These are phyloP conservation scores for Drosophila lini DNA, from an alignment of 1,140 invertebrate species.

Conservation along the genomic window DNA sequence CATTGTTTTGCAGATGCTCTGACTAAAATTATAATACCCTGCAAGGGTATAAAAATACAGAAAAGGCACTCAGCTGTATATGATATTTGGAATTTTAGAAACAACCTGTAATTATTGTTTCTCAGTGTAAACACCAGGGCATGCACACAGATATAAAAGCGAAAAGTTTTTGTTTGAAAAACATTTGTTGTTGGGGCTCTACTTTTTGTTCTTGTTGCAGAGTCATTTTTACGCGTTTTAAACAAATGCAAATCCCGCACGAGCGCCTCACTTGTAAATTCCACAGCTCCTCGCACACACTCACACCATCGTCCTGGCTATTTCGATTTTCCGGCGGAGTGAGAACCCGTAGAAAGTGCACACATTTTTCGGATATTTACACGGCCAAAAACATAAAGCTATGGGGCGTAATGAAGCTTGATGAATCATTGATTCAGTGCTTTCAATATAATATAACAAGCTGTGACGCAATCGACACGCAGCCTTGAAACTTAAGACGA, in stretches of 20 bases:
- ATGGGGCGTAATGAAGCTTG: constrained; percentile 2
- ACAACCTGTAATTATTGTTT: not conserved
- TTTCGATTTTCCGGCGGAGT: constrained; percentile 26
- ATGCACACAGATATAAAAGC: not conserved
- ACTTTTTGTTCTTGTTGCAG: constrained; percentile 32
- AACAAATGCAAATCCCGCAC: constrained; percentile 58
- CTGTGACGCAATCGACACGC: constrained; percentile 5
- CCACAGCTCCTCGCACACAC: not conserved
- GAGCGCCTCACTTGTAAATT: constrained; percentile 14
- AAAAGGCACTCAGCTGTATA: not conserved
- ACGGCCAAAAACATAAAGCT: constrained; percentile 2
- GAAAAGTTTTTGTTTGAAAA: constrained; percentile 50
- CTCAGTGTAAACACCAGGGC: constrained; percentile 2
- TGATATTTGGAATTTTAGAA: not conserved
- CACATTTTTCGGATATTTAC: constrained; percentile 28
- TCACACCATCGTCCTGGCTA: constrained; percentile 5
- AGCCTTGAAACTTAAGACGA: constrained; percentile 21
- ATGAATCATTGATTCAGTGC: constrained; percentile 21
- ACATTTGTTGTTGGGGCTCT: constrained; percentile 40
- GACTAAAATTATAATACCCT: too few relatives aligned
- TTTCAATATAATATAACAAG: constrained; percentile 5
- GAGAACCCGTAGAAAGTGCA: constrained; percentile 13
- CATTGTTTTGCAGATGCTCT: too few relatives aligned
- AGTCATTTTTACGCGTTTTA: constrained; percentile 58
- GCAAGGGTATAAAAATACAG: too few relatives aligned